These are phyloP conservation scores for Embidobia sp. DNA, from an alignment of 2,888 invertebrate genomes.

Conservation along the genomic window DNA sequence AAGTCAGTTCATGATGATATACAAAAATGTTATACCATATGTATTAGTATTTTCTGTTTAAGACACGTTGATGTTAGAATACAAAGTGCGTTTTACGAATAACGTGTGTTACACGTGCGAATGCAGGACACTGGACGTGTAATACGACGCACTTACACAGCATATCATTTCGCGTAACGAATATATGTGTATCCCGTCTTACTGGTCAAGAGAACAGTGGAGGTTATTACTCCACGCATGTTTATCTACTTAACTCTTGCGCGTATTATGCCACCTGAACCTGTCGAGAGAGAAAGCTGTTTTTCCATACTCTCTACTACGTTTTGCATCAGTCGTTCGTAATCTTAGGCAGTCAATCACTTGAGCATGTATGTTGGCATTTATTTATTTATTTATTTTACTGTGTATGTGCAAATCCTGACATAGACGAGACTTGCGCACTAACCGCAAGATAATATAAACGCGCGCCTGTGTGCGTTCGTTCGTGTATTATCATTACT, in stretches of 20 bases:
- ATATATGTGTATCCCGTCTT: conserved; percentile 70
- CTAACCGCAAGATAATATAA: conserved; percentile 15
- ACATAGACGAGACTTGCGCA: conserved; percentile 15
- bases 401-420: conserved; percentile 10
- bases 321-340: conserved; percentile 66
- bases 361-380: conserved; percentile 37
- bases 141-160: conserved; percentile 68
- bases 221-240: conserved; percentile 75
- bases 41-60: too few relatives aligned
- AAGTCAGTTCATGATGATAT: too few relatives aligned
- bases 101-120: conserved; percentile 44
- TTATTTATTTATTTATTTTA: conserved; percentile 45
- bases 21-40: too few relatives aligned
- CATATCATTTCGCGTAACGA: conserved; percentile 71
- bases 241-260: conserved; percentile 79
- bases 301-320: conserved; percentile 78
- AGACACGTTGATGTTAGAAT: not conserved
- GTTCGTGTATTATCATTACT: conserved; percentile 12
- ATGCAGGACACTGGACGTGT: conserved; percentile 44
- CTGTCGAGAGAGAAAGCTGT: conserved; percentile 80
- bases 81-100: conserved; percentile 22
- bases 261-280: conserved; percentile 74
- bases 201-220: conserved; percentile 57
- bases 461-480: not conserved
- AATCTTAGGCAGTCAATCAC: conserved; percentile 60